phyloP scores from a whole-genome alignment of 2,888 invertebrate genomes.

The Caenorhabditis zanzibari region DNA sequence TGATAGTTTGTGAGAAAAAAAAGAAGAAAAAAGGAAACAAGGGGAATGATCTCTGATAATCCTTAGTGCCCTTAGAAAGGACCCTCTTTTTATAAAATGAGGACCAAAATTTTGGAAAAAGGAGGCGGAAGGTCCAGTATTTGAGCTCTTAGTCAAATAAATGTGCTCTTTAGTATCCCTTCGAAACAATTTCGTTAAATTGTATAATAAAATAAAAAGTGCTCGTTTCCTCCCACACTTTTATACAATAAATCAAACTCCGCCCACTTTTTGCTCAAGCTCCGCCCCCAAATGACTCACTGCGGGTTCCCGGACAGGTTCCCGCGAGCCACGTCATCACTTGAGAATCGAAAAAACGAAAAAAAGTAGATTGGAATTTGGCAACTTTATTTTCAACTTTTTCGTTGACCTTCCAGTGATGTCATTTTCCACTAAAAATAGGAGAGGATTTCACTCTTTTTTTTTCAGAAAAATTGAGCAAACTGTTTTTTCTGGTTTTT shows the following conservation, averaged over 20 bases:
- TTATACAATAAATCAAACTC: not conserved
- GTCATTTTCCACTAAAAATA: not conserved
- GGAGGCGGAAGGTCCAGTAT: not conserved
- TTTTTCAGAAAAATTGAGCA: not conserved
- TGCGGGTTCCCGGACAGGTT: slow-evolving; percentile 1
- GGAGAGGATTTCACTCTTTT: not conserved
- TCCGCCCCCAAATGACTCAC: not conserved
- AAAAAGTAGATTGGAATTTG: not conserved
- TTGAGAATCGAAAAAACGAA: not conserved
- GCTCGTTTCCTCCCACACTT: no score
- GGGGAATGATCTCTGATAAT: slow-evolving; percentile 22
- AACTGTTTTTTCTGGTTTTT: not conserved
- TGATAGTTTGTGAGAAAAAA: not conserved
- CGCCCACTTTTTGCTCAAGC: slow-evolving; percentile 4
- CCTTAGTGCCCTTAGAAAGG: not conserved
- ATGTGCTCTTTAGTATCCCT: not conserved
- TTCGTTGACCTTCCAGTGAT: slow-evolving; percentile 2
- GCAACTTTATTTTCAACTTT: slow-evolving; percentile 1
- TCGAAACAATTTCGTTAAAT: slow-evolving; percentile 31
- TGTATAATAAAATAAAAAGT: slow-evolving; percentile 1
- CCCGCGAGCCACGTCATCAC: slow-evolving; percentile 11
- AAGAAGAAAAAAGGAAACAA: not conserved
- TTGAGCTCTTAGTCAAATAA: slow-evolving; percentile 52
- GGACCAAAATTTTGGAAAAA: not conserved
- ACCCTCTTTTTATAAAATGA: not conserved